Evolutionary conservation across 2,888 invertebrate genomes (phyloP), one percentile per base, ranked within the genome.

Genomic region (Xestia ashworthii): DNA sequence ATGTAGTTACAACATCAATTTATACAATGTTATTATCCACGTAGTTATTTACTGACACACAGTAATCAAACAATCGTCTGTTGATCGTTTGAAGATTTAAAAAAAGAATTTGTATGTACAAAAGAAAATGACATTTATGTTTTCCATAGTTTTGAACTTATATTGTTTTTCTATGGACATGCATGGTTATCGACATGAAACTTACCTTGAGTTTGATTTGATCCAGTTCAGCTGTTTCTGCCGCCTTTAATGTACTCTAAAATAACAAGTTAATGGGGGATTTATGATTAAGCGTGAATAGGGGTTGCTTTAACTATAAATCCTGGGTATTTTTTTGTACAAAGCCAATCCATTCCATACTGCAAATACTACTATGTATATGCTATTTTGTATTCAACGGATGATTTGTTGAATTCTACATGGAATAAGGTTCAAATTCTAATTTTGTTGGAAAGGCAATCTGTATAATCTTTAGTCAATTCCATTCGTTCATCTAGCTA

Each of bases 131-230:
- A 85, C 82, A 83, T 88, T 80, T 85, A 89, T 83, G 69, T 80
- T 78, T 82, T 85, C 82, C 84, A 78, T 76, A 82, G 79, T 72
- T 70, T 76, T 75, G 65, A 75, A 85, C 66, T 74, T 78, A 77
- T 80, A 71, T 74, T 71, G 90, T 72, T 90, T 81, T 66, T 87
- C 77, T 83, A 80, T 75, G 76, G 89, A 89, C 93, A 90, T 84
- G 84, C 83, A 81, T 69, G 25, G 64, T 84, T 60, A 78, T 67
- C 2, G 62, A 78, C 46, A 73, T 78, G 22, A 50, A 88, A 92
- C 96, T 96, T 95, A 96, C 96, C 96, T 96, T 96, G 4, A 96
- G 90, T 91, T 96, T 96, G 70, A 96, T 90, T 92, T 95, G 90
- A 66, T 92, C 95, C 82, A 96, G 76, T 91, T 94, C 92, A 76